These are phyloP conservation scores for Sminthurinus signatus DNA, from an alignment of 1,140 invertebrate genomes.

Conservation along the genomic window DNA sequence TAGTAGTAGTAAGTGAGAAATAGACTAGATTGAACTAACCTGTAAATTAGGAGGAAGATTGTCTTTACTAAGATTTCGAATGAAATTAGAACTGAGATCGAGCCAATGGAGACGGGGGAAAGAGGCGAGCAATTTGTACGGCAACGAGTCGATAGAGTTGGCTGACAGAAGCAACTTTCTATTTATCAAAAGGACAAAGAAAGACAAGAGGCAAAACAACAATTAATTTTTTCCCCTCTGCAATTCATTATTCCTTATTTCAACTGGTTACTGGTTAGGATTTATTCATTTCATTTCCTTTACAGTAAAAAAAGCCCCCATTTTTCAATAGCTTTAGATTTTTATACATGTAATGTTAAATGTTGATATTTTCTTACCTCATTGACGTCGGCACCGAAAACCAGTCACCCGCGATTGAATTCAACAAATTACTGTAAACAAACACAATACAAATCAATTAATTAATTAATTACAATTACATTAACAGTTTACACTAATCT, in stretches of 20 bases:
- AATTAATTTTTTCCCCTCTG: too few relatives aligned
- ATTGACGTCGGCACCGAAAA: conserved; percentile 32
- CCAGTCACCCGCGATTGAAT: conserved; percentile 37
- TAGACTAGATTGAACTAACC: conserved; percentile 26
- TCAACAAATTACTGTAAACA: conserved; percentile 36
- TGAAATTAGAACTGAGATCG: conserved; percentile 40
- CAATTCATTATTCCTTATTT: too few relatives aligned
- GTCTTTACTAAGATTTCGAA: conserved; percentile 34
- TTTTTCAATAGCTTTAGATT: too few relatives aligned
- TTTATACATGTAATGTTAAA: too few relatives aligned
- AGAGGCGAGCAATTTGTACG: conserved; percentile 27
- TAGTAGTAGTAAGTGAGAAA: conserved; percentile 2
- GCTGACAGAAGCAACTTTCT: conserved; percentile 31
- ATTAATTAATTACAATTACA: neutral
- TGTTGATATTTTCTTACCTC: too few relatives aligned
- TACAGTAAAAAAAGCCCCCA: too few relatives aligned
- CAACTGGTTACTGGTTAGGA: too few relatives aligned
- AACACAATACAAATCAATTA: neutral
- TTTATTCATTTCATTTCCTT: too few relatives aligned
- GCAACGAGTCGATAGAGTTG: conserved; percentile 38
- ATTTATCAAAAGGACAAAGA: too few relatives aligned
- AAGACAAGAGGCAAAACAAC: too few relatives aligned
- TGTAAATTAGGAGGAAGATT: conserved; percentile 39
- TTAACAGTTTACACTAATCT: neutral
- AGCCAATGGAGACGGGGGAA: conserved; percentile 39